Evolutionary conservation across 2,888 invertebrate species (phyloP), one percentile per base, ranked within the genome.

Genomic region (Petrolisthes cinctipes): DNA sequence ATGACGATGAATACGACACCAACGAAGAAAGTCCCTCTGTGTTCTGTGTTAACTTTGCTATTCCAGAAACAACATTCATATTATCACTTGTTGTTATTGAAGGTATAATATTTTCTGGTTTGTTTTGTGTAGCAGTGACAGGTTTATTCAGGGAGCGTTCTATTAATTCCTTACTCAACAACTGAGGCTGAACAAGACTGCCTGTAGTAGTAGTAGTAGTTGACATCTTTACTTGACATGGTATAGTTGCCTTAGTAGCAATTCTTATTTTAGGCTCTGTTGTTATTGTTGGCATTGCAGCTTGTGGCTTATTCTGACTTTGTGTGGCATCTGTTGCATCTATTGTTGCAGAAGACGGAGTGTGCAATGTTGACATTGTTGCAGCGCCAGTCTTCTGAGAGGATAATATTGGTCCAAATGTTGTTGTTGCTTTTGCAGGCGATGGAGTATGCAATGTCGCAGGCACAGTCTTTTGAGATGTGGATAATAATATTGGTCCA

Each of bases 1-100:
- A 87, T 4, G 87, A 87, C 20, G 86, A 86, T 17, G 87, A 87
- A 61, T 87, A 87, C 51, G 87, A 87, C 23, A 87, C 87, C 53
- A 87, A 56, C 4, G 87, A 86, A 51, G 86, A 87, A 37, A 87
- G 83, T 9, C 87, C 87, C 73, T 87, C 87, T 57, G 87, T 73
- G 53, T 61, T 9, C 9, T 1, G 61, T 0, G 61, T 11, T 9
- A 61, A 37, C 37, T 37, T 9, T 61, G 61, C 9, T 61, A 61
- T 61, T 1, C 61, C 61, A 11, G 61, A 61, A 17, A 61, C 61
- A 11, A 61, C 2, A 11, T 61, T 61, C 61, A 17, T 1, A 61
- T 17, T 61, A 11, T 61, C 61, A 61, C 17, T 61, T 11, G 61
- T 17, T 11, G 61, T 61, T 11, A 61, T 0, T 2, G 61, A 17